A percentile compares a stretch with the other conserved stretches of the same genome.
Evolutionary conservation across 2,888 invertebrate genomes (phyloP).

Genomic region (Yponomeuta plumbellus): DNA sequence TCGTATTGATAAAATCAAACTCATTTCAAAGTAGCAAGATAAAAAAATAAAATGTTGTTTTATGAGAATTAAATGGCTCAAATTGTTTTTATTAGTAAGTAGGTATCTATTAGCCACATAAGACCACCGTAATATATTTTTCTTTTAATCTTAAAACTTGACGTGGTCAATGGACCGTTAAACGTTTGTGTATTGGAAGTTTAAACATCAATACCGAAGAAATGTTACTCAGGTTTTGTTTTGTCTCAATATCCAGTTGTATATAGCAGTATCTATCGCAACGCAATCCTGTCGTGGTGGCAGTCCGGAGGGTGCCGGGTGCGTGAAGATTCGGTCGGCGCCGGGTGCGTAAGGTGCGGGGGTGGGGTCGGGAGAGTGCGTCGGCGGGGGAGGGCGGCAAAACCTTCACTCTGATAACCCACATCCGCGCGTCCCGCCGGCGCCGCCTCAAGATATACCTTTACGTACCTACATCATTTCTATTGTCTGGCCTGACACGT

Average conservation of each 20-base stretch:
- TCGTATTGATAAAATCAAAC: too few species aligned
- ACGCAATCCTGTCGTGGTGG: conserved; percentile 1
- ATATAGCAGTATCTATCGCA: conserved; percentile 22
- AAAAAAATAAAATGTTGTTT: too few species aligned
- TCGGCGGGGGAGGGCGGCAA: conserved; percentile 30
- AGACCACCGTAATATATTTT: conserved; percentile 27
- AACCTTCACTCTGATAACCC: conserved; percentile 63
- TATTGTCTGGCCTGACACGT: background rate
- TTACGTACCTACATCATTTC: conserved; percentile 26
- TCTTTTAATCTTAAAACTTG: conserved; percentile 28
- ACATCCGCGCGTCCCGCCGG: conserved; percentile 42
- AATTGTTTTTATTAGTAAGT: too few species aligned
- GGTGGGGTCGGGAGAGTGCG: conserved; percentile 40
- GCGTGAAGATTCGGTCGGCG: conserved; percentile 27
- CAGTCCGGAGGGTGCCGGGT: conserved; percentile 19
- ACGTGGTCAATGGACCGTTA: conserved; percentile 32
- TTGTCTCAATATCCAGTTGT: background rate
- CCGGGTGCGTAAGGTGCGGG: conserved; percentile 25
- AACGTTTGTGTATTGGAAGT: too few species aligned
- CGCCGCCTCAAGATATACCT: conserved; percentile 27
- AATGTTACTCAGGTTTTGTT: too few species aligned
- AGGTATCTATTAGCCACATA: too few species aligned
- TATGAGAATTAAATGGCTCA: too few species aligned
- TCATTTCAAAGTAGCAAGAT: too few species aligned
- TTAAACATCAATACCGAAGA: too few species aligned